Percentiles rank a stretch among this genome's conserved stretches.
These are phyloP conservation scores for Phylloscopus collybita DNA, from an alignment of 2,797 vertebrate genomes.

Conservation along the genomic window DNA sequence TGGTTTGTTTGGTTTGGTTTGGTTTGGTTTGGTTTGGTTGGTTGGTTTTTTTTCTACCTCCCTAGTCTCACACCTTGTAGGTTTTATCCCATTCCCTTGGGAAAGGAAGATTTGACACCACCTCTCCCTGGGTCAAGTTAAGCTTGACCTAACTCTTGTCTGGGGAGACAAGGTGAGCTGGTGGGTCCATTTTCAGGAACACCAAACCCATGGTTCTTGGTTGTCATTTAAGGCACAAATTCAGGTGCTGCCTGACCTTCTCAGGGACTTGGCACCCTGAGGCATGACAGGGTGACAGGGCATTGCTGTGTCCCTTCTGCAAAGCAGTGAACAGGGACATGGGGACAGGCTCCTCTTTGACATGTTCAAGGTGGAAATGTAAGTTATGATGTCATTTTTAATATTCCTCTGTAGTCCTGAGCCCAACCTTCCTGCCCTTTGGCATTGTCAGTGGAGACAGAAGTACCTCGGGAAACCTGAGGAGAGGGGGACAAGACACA, in stretches of 20 bases:
- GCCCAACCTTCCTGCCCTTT: not conserved
- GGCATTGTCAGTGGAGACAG: not conserved
- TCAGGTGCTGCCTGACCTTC: not conserved
- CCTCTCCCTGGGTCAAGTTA: not conserved
- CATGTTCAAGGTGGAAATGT: fast-evolving
- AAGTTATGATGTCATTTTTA: not conserved
- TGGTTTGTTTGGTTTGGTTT: too few species aligned
- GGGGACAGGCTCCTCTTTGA: not conserved
- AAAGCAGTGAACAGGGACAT: not conserved
- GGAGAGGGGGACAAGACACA: not conserved
- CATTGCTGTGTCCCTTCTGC: not conserved
- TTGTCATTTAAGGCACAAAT: not conserved
- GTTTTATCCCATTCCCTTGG: not conserved
- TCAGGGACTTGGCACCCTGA: not conserved
- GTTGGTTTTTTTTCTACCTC: not conserved
- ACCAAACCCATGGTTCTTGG: not conserved
- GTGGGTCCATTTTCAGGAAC: not conserved
- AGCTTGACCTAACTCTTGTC: not conserved
- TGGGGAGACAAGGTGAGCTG: not conserved
- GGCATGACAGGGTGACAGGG: too few species aligned
- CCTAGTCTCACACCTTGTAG: fast-evolving
- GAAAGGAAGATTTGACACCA: not conserved
- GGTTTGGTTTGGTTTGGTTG: too few species aligned
- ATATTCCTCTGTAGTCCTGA: not conserved
- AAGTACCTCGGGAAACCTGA: not conserved